phyloP scores from a whole-genome alignment of 2,113 vertebrate species.

The Crocuta crocuta region DNA sequence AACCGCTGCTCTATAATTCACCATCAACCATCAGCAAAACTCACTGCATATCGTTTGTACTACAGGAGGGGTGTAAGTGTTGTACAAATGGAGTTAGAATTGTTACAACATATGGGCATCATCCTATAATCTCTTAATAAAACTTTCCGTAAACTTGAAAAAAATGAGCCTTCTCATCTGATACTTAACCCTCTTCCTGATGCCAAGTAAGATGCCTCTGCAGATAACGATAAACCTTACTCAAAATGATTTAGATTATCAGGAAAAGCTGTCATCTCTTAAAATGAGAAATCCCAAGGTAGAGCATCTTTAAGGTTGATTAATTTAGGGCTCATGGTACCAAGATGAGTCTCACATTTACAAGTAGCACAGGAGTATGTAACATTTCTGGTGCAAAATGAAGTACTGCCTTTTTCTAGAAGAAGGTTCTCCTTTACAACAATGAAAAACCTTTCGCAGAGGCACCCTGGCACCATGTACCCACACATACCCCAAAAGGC shows the following conservation, averaged over 20 bases:
- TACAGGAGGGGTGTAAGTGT: background rate
- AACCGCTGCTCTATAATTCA: background rate
- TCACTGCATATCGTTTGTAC: background rate
- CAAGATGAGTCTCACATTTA: background rate
- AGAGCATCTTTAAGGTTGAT: background rate
- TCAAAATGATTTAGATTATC: background rate
- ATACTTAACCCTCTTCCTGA: background rate
- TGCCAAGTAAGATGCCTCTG: constrained; percentile 1
- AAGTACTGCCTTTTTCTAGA: background rate
- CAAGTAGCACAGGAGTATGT: background rate
- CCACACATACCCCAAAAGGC: background rate
- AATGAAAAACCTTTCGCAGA: background rate
- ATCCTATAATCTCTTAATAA: background rate
- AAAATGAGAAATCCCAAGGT: constrained; percentile 16
- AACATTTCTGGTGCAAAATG: background rate
- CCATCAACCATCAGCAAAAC: background rate
- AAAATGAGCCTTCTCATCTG: background rate
- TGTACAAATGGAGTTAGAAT: background rate
- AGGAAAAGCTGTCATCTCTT: background rate
- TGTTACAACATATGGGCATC: background rate
- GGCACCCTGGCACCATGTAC: background rate
- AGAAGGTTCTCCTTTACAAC: background rate
- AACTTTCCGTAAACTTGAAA: background rate
- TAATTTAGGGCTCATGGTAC: background rate
- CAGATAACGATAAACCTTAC: background rate